A percentile compares a stretch with the other conserved stretches of the same genome.
These are phyloP conservation scores for Pseudococcus viburni DNA, from an alignment of 2,888 invertebrate species.

Conservation along the genomic window DNA sequence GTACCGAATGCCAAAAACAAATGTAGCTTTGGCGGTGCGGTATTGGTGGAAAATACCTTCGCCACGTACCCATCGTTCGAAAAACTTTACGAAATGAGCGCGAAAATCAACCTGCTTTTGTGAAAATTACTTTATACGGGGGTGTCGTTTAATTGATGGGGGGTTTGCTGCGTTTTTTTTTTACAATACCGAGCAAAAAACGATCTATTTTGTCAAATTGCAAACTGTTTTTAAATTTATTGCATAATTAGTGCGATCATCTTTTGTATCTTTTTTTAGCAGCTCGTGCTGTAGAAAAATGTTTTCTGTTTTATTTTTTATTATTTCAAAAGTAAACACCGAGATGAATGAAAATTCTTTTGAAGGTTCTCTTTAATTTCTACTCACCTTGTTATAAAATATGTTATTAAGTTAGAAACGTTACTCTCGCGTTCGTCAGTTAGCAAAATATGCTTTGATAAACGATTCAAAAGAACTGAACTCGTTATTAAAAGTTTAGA, in stretches of 20 bases:
- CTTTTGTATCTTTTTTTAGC: too few relatives aligned
- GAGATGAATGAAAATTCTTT: background rate
- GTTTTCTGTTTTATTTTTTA: background rate
- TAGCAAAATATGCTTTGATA: slow-evolving; percentile 20
- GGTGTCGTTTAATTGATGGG: too few relatives aligned
- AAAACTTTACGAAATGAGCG: background rate
- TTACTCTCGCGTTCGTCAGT: background rate
- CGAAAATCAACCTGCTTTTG: background rate
- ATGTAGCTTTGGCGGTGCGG: background rate
- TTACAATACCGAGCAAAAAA: too few relatives aligned
- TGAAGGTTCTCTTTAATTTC: background rate
- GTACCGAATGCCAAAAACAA: slow-evolving; percentile 39
- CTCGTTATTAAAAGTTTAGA: slow-evolving; percentile 32
- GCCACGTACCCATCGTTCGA: background rate
- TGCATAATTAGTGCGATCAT: too few relatives aligned
- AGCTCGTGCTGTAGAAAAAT: background rate
- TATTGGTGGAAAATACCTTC: background rate
- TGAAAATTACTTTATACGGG: too few relatives aligned
- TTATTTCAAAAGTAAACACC: background rate
- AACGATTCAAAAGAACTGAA: slow-evolving; percentile 29
- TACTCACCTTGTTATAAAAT: background rate
- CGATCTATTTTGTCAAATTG: too few relatives aligned
- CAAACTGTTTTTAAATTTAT: too few relatives aligned
- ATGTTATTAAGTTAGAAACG: background rate
- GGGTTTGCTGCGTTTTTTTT: too few relatives aligned